These are phyloP conservation scores for Cydia fagiglandana DNA, from an alignment of 1,140 invertebrate species.

Conservation along the genomic window DNA sequence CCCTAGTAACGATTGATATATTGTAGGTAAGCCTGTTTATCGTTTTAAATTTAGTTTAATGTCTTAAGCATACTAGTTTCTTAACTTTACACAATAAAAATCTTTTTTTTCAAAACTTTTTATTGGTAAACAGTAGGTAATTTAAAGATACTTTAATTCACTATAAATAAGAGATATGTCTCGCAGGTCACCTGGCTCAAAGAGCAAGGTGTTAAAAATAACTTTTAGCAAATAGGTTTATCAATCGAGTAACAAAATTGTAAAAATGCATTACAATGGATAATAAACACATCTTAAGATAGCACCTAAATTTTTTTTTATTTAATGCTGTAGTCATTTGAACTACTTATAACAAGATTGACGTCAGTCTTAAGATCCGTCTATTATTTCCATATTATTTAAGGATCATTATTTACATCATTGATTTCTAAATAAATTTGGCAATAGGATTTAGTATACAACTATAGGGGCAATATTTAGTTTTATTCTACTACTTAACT, in stretches of 20 bases:
- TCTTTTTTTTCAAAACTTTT: neutral
- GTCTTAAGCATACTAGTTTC: neutral
- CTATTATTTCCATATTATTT: slow-evolving; percentile 54
- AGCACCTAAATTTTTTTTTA: slow-evolving; percentile 39
- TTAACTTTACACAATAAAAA: neutral
- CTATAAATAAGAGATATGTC: slow-evolving; percentile 35
- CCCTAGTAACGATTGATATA: neutral
- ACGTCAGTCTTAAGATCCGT: slow-evolving; percentile 69
- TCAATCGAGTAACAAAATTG: slow-evolving; percentile 27
- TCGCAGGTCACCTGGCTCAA: slow-evolving; percentile 29
- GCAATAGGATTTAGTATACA: slow-evolving; percentile 20
- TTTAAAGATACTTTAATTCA: slow-evolving; percentile 19
- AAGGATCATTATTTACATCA: neutral
- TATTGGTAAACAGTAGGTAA: slow-evolving; percentile 9
- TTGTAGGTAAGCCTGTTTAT: neutral
- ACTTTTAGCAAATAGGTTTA: slow-evolving; percentile 31
- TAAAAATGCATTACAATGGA: slow-evolving; percentile 40
- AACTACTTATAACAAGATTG: slow-evolving; percentile 38
- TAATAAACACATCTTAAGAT: slow-evolving; percentile 71
- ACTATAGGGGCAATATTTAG: slow-evolving; percentile 39
- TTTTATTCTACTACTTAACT: slow-evolving; percentile 43
- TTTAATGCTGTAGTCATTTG: slow-evolving; percentile 40
- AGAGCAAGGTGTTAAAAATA: slow-evolving; percentile 33
- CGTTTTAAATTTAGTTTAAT: neutral
- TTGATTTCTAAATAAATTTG: slow-evolving; percentile 18